These are phyloP conservation scores for Micronycteris hirsuta DNA, from an alignment of 2,113 vertebrate genomes.

Conservation along the genomic window DNA sequence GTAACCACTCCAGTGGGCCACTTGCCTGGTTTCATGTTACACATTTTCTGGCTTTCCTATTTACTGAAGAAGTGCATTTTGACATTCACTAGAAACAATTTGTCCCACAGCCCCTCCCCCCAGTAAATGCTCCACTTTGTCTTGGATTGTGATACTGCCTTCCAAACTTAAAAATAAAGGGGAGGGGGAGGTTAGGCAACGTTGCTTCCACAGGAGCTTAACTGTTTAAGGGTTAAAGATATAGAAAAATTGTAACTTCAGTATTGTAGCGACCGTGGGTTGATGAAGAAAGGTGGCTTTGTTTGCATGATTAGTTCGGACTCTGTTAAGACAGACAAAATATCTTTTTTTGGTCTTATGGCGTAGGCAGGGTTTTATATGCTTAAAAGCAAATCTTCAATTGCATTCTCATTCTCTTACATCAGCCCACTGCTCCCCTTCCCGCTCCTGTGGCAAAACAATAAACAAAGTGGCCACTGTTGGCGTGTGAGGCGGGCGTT, in stretches of 20 bases:
- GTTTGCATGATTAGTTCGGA: conserved; percentile 78
- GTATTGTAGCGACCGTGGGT: neutral
- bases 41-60: neutral
- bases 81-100: conserved; percentile 33
- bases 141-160: neutral
- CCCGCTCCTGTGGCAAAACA: conserved; percentile 74
- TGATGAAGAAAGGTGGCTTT: conserved; percentile 80
- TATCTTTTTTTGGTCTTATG: conserved; percentile 80
- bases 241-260: conserved; percentile 49
- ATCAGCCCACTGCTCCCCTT: conserved; percentile 76
- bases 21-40: conserved; percentile 48
- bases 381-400: conserved; percentile 80
- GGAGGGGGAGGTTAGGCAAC: neutral
- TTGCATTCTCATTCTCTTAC: conserved; percentile 81
- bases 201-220: neutral
- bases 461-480: conserved; percentile 84
- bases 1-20: neutral
- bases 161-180: neutral
- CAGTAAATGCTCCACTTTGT: neutral
- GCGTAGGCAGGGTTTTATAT: conserved; percentile 74
- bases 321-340: conserved; percentile 78
- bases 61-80: conserved; percentile 47
- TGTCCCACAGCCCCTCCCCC: neutral
- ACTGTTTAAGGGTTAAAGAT: conserved; percentile 60
- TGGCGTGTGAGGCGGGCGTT: conserved; percentile 2